Evolutionary conservation across 2,113 vertebrate genomes (phyloP), one percentile per base, ranked within the genome.

Genomic region (Ramphastos sulfuratus): DNA sequence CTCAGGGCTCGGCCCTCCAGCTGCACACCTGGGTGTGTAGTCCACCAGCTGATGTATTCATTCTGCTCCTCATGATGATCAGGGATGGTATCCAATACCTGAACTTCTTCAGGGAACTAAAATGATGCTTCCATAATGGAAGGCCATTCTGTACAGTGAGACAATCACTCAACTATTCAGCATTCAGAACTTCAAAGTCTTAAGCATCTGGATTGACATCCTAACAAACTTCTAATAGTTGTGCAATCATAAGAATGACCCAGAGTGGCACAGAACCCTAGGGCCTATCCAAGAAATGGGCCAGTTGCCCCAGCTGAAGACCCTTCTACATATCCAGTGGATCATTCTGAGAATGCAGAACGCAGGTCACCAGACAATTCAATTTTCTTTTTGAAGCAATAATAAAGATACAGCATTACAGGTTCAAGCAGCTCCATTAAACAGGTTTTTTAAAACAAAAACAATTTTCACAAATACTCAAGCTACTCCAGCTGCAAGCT

Each of bases 81-180:
- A 24, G 4, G 6, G 12, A 18, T 46, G 19, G 24, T 31, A 73
- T 15, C 48, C 33, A 61, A 4, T 12, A 72, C 9, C 55, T 65
- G 37, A 82, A 82, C 10, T 61, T 82, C 55, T 18, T 44, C 31
- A 33, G 33, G 15, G 72, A 90, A 42, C 23, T 56, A 25, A 83
- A 82, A 63, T 11, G 15, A 25, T 87, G 39, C 8, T 72, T 72
- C 10, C 37, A 15, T 64, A 61, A 2, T 2, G 8, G 44, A 39
- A 3, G 0, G 27, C 15, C 27, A 25, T 46, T 72, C 48, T 39
- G 3, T 33, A 39, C 44, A 2, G 2, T 0, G 0, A 64, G 15
- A 44, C 58, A 58, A 24, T n/a, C 28, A 17, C 8, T 78, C 9
- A 0, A 12, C 4, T 56, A 20, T 10, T 44, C 30, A 21, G 33